Evolutionary conservation across 1,140 invertebrate species (phyloP).

Genomic region (Sesamia nonagrioides): DNA sequence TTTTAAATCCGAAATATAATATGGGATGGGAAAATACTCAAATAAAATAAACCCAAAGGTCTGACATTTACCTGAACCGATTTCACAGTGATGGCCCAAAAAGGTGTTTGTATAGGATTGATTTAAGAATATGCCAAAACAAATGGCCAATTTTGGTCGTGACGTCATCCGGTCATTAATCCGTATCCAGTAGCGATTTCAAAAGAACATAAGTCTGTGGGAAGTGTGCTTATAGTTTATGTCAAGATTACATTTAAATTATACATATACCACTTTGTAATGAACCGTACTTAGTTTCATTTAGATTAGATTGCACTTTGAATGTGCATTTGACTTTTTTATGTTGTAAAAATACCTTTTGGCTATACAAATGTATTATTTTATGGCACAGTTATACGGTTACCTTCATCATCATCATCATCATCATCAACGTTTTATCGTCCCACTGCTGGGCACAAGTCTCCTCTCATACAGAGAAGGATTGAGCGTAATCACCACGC

Average conservation of each 20-base stretch:
- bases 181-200: background rate
- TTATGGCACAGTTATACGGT: background rate
- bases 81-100: background rate
- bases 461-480: no score
- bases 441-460: no score
- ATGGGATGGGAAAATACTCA: no score
- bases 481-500: no score
- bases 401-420: no score
- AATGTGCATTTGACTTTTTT: constrained; percentile 3
- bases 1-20: no score
- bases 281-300: no score
- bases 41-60: no score
- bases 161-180: constrained; percentile 10
- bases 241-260: constrained; percentile 20
- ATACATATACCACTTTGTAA: background rate
- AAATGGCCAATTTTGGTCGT: background rate
- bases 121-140: background rate
- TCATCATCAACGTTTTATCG: no score
- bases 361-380: background rate
- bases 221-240: background rate
- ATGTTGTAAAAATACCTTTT: background rate
- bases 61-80: background rate
- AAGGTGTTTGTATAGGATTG: background rate
- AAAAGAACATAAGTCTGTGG: constrained; percentile 4
- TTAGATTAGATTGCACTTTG: constrained; percentile 14